Base-by-base conservation (phyloP, 2,113 vertebrate species). In the Poecile atricapillus region DNA sequence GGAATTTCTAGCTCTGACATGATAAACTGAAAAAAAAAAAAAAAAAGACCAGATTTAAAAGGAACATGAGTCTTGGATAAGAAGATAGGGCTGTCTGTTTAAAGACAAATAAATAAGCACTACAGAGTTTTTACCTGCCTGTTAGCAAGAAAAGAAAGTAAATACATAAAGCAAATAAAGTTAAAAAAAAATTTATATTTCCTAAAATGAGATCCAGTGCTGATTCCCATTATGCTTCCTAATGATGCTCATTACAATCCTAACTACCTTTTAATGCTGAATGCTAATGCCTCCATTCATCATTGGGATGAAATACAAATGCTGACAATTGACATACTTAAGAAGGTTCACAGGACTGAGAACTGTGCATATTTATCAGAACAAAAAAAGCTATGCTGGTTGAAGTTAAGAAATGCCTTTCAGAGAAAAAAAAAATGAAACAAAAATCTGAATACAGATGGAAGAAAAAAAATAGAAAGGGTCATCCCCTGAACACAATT, bases 231-330 rank as follows among this genome's bases (percentile, higher is more conserved):
- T 95, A 94, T 89, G 71, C 43, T 87, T 75, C 81, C 75, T 98
- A 97, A 97, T 97, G 97, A 97, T 89, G 83, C 89, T 98, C 97
- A 97, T 98, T 97, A 97, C 82, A 97, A 88, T 47, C 83, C 89
- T 97, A 97, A 97, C 89, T 97, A 82, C 97, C 96, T 97, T 98
- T 98, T 97, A 98, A 98, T 97, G 96, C 95, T 95, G 91, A 96
- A 96, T 94, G 90, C 58, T 97, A 98, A 97, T 97, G 94, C 70
- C 68, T 95, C 43, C 94, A 97, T 98, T 96, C 82, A 97, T 98
- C 97, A 98, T 58, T 83, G 43, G 83, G 96, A 94, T 87, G 90
- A 94, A 97, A 96, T 90, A 96, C 24, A 83, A 96, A 95, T 89
- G 87, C 87, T 97, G 93, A 97, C 94, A 97, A 97, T 96, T 97